Evolutionary conservation across 2,113 vertebrate species (phyloP).

Genomic region (Sclerurus mexicanus): DNA sequence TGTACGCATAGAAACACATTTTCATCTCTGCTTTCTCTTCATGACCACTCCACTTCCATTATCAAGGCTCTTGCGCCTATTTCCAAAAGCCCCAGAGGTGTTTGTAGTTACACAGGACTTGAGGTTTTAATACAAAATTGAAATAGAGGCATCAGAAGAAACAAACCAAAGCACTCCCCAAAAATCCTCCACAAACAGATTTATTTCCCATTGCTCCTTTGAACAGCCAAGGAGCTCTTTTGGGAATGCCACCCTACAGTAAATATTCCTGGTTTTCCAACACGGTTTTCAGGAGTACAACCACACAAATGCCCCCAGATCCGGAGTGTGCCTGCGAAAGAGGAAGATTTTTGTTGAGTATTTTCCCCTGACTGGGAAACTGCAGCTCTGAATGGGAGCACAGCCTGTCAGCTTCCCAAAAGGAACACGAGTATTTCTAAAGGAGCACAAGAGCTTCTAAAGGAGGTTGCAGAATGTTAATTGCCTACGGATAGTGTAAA

Average conservation of each 20-base stretch:
- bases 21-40: not conserved
- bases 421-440: constrained; percentile 32
- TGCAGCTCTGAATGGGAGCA: constrained; percentile 1
- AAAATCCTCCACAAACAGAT: not conserved
- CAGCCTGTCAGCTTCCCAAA: constrained; percentile 25
- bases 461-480: constrained; percentile 64
- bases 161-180: not conserved
- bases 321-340: not conserved
- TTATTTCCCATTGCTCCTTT: not conserved
- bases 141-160: not conserved
- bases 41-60: not conserved
- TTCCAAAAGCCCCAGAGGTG: not conserved
- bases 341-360: not conserved
- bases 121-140: not conserved
- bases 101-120: not conserved
- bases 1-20: not conserved
- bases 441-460: constrained; percentile 30
- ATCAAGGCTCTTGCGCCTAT: not conserved
- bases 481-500: constrained; percentile 63
- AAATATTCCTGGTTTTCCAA: not conserved
- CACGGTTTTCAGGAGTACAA: not conserved
- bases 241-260: not conserved
- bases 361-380: not conserved
- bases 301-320: not conserved
- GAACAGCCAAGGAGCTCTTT: not conserved